Evolutionary conservation across 2,113 vertebrate genomes (phyloP), one percentile per base, ranked within the genome.

Genomic region (Leptobrachium leishanense): DNA sequence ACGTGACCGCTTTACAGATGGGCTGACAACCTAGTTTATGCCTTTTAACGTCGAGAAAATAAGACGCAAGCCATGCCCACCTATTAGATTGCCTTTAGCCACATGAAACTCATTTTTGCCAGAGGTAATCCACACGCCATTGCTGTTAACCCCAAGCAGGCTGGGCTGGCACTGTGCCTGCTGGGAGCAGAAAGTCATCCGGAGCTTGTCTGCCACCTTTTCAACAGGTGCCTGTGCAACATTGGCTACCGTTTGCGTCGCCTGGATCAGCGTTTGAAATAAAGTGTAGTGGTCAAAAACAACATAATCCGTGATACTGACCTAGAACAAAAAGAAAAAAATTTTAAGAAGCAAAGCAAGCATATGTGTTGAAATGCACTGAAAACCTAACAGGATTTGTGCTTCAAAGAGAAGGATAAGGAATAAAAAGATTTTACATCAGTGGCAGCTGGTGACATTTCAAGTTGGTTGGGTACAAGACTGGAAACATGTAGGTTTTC

Each of bases 281-380:
- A 99, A 80, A 84, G 95, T 96, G 85, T 94, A 94, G 89, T 98
- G 97, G 84, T 99, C 97, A 31, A 98, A 98, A 63, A 99, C 94
- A 65, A 98, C 96, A 39, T 99, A 99, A 93, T 99, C 98, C 0
- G 96, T 98, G 82, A 99, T 95, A 88, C 95, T 96, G 84, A 98
- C 95, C 98, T 99, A 84, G 4, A 41, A 62, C 42, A 65, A 31
- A 31, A 31, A 31, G 0, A 31, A 31, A 31, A 31, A 31, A 31
- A 31, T 1, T 31, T 31, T 31, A 31, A 31, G 20, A 31, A 31
- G 20, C 20, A 31, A 31, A 31, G 20, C 20, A 31, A 31, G 20
- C 20, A 31, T 0, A 31, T 31, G 20, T 31, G 20, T 31, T 31
- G 20, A 31, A 31, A 31, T 31, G 20, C 20, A 31, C 20, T 31